A percentile compares a stretch with the other conserved stretches of the same genome.
phyloP scores from a whole-genome alignment of 2,888 invertebrate genomes.

The Mechanitis mazaeus region DNA sequence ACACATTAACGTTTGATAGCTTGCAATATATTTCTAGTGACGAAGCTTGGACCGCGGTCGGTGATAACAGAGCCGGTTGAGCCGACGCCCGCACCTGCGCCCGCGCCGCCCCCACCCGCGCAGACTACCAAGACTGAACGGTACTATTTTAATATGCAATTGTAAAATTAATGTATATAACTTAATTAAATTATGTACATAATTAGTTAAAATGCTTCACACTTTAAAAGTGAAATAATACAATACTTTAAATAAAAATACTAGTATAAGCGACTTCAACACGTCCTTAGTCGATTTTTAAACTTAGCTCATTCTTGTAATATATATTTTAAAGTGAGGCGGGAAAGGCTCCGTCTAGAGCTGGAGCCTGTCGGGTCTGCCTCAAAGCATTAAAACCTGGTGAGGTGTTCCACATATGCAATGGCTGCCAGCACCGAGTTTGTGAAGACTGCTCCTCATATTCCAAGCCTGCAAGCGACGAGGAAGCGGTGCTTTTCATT shows the following conservation, averaged over 20 bases:
- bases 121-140: slow-evolving; percentile 64
- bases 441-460: slow-evolving; percentile 96
- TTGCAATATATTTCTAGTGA: slow-evolving; percentile 62
- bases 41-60: slow-evolving; percentile 82
- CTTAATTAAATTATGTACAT: neutral
- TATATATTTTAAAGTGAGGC: slow-evolving; percentile 69
- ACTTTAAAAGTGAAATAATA: too few relatives aligned
- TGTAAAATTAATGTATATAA: too few relatives aligned
- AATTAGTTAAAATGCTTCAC: neutral
- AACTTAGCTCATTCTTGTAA: neutral
- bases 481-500: slow-evolving; percentile 81
- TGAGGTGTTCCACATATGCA: slow-evolving; percentile 91
- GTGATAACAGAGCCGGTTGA: slow-evolving; percentile 65
- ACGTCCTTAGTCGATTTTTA: neutral
- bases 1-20: slow-evolving; percentile 5
- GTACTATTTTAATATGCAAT: slow-evolving; percentile 41
- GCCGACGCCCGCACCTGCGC: slow-evolving; percentile 63
- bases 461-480: slow-evolving; percentile 88
- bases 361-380: slow-evolving; percentile 88
- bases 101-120: slow-evolving; percentile 58
- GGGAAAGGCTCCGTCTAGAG: slow-evolving; percentile 84
- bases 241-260: too few relatives aligned
- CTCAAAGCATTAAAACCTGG: slow-evolving; percentile 92
- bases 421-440: slow-evolving; percentile 92
- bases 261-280: too few relatives aligned